These are phyloP conservation scores for Trididemnum miniatum DNA, from an alignment of 23 tunicate species.

Conservation along the genomic window DNA sequence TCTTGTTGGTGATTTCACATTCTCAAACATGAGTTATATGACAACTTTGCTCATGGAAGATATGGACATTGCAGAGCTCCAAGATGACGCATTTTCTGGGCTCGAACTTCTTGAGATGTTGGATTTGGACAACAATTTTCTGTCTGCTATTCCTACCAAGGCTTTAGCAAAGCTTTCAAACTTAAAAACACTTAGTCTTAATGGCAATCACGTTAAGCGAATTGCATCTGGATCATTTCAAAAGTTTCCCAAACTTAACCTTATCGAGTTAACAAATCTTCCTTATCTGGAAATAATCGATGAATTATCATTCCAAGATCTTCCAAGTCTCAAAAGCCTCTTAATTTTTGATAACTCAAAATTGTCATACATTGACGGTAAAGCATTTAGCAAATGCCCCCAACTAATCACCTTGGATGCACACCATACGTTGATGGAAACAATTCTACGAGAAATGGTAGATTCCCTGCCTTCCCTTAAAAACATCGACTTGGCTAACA, in stretches of 20 bases:
- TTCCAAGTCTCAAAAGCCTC: slow-evolving; percentile 9
- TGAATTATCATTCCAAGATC: slow-evolving; percentile 12
- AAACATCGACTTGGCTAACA: slow-evolving; percentile 11
- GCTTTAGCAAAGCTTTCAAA: neutral
- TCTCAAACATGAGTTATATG: neutral
- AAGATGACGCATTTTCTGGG: slow-evolving; percentile 25
- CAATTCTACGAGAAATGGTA: neutral
- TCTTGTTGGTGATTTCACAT: neutral
- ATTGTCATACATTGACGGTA: slow-evolving; percentile 17
- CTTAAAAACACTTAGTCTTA: slow-evolving; percentile 11
- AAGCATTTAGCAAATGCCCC: slow-evolving; percentile 22
- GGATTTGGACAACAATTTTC: slow-evolving; percentile 20
- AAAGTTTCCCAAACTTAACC: neutral
- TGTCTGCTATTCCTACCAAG: slow-evolving; percentile 3
- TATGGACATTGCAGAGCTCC: neutral
- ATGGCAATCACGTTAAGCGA: slow-evolving; percentile 20
- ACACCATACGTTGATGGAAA: slow-evolving; percentile 33
- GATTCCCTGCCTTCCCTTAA: slow-evolving; percentile 24
- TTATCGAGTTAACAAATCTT: slow-evolving; percentile 24
- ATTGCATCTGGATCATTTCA: neutral
- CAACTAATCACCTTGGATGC: slow-evolving; percentile 4
- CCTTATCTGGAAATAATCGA: slow-evolving; percentile 11
- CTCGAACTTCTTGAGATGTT: neutral
- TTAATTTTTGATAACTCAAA: slow-evolving; percentile 15
- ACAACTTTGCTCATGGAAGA: slow-evolving; percentile 3